Base-by-base conservation (phyloP, 2,888 invertebrate species). In the Odontocerum albicorne region DNA sequence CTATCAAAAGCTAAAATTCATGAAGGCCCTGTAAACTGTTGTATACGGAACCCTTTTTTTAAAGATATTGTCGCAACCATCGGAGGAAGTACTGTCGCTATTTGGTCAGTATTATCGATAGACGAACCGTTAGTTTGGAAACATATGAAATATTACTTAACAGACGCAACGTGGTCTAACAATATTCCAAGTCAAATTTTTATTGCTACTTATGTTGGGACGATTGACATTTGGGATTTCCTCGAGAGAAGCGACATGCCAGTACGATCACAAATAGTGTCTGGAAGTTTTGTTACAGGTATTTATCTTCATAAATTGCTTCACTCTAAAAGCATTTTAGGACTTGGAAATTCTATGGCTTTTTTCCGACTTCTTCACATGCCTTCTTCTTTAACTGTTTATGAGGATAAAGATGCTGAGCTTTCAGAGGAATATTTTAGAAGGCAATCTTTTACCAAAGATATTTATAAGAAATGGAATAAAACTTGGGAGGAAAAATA, bases 181-280 rank as follows among this genome's bases (percentile, higher is more conserved):
- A 80, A 83, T 36, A 80, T 88, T 45, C 85, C 91, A 0, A 84
- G 85, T 43, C 79, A 88, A 42, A 73, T 92, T 54, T 87, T 86
- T 66, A 70, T 92, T 49, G 79, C 84, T 1, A 83, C 87, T 15
- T 77, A 76, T 17, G 90, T 92, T 72, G 92, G 92, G 2, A 81
- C 79, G 54, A 73, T 91, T 10, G 92, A 93, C 70, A 83, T 86
- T 8, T 94, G 93, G 93, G 88, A 92, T 72, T 72, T 93, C 52
- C 70, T 87, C 53, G 72, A 83, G 42, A 80, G 82, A 66, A 86
- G 86, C 61, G 86, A 91, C 63, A 80, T 83, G 60, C 82, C 89
- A 0, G 81, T 82, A 56, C 80, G 86, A 49, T 75, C 80, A 1
- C 83, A 90, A 67, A 83, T 80, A 54, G 71, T 87, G 13, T 86